Base-by-base conservation (phyloP, 2,113 vertebrate species). In the Planiliza haematocheilus region DNA sequence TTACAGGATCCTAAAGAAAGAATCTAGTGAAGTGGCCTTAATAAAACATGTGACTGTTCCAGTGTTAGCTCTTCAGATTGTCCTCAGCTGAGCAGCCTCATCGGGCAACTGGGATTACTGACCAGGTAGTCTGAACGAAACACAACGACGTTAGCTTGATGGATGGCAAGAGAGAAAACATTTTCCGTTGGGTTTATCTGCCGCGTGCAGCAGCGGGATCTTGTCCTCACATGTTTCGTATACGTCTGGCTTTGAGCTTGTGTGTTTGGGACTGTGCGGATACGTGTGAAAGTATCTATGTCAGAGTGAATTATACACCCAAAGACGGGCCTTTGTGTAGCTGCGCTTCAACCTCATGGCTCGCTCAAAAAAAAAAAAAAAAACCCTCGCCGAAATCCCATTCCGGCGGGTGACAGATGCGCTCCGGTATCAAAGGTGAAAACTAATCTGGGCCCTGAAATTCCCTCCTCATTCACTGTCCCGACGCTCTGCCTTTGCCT, bases 371-470 rank as follows among this genome's bases (percentile, higher is more conserved):
- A 77, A 48, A 41, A 20, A 73, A 51, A 50, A 43, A 83, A 77
- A 77, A 48, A 41, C 20, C 65, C 10, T 68, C 18, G n/a, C 36
- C 12, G 0, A 70, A 85, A 75, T 65, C 67, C 83, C 78, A 48
- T 67, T 67, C 51, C 41, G 46, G 21, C 8, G 45, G 20, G 7
- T 86, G 82, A 91, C 84, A 51, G 63, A 90, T 89, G 76, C 0
- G 4, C 73, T 81, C 55, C 24, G 55, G 61, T 82, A 88, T 85
- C 73, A 86, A 83, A 89, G 84, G 80, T 91, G 89, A 91, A 88
- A 88, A 86, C 74, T 85, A 89, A 91, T 89, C 86, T 74, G 41
- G 38, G 20, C 21, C 8, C 61, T 56, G 45, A 65, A 72, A 83
- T 73, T 63, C 72, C 7, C 56, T 37, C 52, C 66, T 24, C 20